Evolutionary conservation across 30 jellyfish, hydroid and myxozoan genomes (phyloP), one percentile per base, ranked within the genome.

Genomic region (Catostylus mosaicus): DNA sequence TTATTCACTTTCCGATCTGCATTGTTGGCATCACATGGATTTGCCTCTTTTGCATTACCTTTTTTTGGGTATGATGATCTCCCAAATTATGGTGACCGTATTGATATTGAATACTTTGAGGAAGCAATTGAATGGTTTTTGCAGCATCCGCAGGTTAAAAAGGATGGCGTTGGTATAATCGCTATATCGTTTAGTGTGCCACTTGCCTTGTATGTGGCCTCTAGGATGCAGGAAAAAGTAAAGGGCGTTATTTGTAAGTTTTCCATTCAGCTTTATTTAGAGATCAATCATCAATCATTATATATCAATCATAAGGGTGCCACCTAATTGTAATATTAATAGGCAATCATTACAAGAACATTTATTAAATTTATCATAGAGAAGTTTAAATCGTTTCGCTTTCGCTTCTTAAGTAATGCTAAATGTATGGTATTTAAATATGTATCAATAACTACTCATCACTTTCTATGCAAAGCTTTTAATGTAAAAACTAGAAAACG

Each of bases 1-100:
- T 48, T 72, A 20, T 2, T 72, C 12, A 14, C 50, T 19, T 47
- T 34, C 75, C 82, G 96, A 54, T 89, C 96, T 11, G 92, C 92
- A 1, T 57, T 88, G 26, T 54, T 88, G 26, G 96, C 96, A 35
- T 78, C 92, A 16, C 96, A 88, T 77, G 93, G 93, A 20, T 88
- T 67, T 52, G 62, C 67, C n/a, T 57, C 84, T 0, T 88, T 30
- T n/a, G 82, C 89, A 3, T 67, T 69, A 2, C 89, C 89, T 8
- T 23, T 34, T 48, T 72, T 72, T 24, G 45, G 16, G 45, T 72
- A 72, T 47, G 71, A 72, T 11, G 84, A 72, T 46, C 62, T 72
- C 19, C 84, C 84, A 30, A 35, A 31, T 11, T 72, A 70, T 14
- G 34, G 30, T 0, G 16, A n/a, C 20, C 78, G 79, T 1, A 69